Evolutionary conservation across 2,113 vertebrate genomes (phyloP).

Genomic region (Cervus canadensis): DNA sequence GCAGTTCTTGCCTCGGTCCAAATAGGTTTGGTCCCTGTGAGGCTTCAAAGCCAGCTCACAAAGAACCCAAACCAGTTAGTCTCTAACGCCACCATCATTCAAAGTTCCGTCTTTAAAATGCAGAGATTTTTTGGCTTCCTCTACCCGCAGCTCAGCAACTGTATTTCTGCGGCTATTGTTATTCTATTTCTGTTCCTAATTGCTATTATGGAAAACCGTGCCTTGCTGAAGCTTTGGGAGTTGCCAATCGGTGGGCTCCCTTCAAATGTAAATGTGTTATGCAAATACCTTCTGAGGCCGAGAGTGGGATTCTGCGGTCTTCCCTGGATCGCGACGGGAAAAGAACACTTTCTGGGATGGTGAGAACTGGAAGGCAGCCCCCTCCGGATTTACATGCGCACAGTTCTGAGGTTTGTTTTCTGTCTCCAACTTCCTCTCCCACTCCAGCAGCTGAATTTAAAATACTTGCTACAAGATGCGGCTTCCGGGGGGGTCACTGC

Average conservation of each 20-base stretch:
- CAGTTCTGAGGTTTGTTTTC: not conserved
- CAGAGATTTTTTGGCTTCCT: conserved; percentile 54
- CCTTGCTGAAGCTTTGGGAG: not conserved
- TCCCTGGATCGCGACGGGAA: not conserved
- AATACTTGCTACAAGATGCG: not conserved
- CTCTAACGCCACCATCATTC: conserved; percentile 31
- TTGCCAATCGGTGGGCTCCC: conserved; percentile 52
- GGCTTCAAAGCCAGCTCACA: not conserved
- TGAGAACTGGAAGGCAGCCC: not conserved
- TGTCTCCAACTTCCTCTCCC: conserved; percentile 50
- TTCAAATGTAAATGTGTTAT: conserved; percentile 73
- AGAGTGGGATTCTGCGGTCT: not conserved
- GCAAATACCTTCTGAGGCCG: conserved; percentile 45
- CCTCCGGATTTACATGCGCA: not conserved
- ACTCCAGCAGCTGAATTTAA: conserved; percentile 49
- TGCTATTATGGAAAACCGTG: conserved; percentile 48
- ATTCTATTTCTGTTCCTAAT: conserved; percentile 65
- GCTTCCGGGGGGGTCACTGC: not conserved
- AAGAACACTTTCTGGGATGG: not conserved
- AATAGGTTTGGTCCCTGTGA: not conserved
- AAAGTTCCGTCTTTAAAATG: conserved; percentile 22
- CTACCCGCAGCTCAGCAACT: conserved; percentile 68
- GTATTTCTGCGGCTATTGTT: conserved; percentile 46
- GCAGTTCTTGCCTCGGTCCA: not conserved
- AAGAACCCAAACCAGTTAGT: conserved; percentile 46